These are phyloP conservation scores for Schizopygopsis pylzovi DNA, from an alignment of 2,797 vertebrate genomes.

Conservation along the genomic window DNA sequence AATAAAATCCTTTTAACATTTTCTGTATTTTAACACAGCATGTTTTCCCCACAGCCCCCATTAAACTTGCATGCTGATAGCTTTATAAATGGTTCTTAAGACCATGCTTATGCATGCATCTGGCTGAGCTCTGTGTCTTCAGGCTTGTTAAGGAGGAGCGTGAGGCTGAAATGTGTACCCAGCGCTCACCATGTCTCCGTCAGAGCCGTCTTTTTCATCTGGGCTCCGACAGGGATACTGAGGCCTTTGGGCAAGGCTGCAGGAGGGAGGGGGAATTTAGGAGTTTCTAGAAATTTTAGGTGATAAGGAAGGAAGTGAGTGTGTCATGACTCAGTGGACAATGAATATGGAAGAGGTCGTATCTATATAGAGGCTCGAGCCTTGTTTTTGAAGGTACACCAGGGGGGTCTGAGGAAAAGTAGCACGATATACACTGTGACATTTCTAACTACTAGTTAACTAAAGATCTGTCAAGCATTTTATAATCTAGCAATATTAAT, in stretches of 20 bases:
- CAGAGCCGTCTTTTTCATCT: conserved; percentile 55
- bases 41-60: conserved; percentile 70
- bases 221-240: conserved; percentile 39
- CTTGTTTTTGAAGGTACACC: not conserved
- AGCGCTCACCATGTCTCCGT: conserved; percentile 47
- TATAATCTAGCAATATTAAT: not conserved
- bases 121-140: conserved; percentile 62
- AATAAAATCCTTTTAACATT: conserved; percentile 79
- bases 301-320: conserved; percentile 25
- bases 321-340: not conserved
- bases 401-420: not conserved
- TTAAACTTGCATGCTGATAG: conserved; percentile 78
- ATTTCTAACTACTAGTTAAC: not conserved
- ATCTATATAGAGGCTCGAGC: not conserved
- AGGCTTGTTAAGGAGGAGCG: conserved; percentile 69
- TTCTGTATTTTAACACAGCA: conserved; percentile 77
- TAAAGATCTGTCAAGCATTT: conserved; percentile 3
- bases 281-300: conserved; percentile 11
- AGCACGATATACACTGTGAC: not conserved
- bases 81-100: conserved; percentile 74
- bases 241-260: conserved; percentile 35
- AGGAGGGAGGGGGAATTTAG: conserved; percentile 8
- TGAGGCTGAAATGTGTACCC: conserved; percentile 52
- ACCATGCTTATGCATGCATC: conserved; percentile 61
- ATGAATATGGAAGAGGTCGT: not conserved